These are phyloP conservation scores for Tragelaphus imberbis DNA, from an alignment of 2,113 vertebrate genomes.

Conservation along the genomic window DNA sequence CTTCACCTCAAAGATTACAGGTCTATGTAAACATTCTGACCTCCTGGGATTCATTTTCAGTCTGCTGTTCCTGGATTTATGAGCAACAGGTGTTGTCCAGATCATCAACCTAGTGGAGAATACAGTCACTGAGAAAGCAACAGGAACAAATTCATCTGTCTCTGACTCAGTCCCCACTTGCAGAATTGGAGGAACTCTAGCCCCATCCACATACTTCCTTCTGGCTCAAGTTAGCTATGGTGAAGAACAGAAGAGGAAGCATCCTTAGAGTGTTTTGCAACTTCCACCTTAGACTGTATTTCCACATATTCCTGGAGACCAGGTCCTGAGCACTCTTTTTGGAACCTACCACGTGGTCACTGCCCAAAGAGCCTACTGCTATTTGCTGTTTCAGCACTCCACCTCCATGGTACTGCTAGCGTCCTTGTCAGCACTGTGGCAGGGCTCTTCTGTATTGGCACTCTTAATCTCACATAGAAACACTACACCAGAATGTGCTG, in stretches of 20 bases:
- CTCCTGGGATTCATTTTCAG: background rate
- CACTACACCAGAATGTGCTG: background rate
- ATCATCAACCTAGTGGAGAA: background rate
- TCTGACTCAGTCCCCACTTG: background rate
- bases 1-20: background rate
- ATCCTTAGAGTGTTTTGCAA: background rate
- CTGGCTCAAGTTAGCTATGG: background rate
- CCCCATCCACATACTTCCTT: background rate
- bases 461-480: background rate
- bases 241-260: background rate
- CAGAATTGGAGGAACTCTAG: background rate
- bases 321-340: background rate
- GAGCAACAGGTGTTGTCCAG: background rate
- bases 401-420: background rate
- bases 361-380: background rate
- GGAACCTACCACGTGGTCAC: background rate
- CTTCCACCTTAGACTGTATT: background rate
- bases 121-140: background rate
- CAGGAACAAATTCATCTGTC: background rate
- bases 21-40: background rate
- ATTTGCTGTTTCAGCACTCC: background rate
- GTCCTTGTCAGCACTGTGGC: background rate
- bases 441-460: background rate
- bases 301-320: background rate
- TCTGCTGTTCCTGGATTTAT: conserved; percentile 12